These are phyloP conservation scores for Melanotaenia duboulayi DNA, from an alignment of 2,113 vertebrate genomes.

Conservation along the genomic window DNA sequence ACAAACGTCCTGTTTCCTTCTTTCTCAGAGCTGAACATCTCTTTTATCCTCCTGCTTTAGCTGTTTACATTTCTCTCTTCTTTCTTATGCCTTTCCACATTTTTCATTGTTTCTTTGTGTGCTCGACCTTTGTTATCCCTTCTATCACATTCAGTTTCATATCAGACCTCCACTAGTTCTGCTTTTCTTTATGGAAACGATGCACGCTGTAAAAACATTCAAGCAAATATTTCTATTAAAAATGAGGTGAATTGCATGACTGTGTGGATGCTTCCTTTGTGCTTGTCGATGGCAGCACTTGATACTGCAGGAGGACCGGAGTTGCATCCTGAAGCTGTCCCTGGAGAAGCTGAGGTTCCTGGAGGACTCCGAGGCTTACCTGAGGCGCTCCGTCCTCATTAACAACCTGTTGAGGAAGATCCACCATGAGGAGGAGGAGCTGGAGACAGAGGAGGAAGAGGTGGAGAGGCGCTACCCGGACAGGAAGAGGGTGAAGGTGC, in stretches of 20 bases:
- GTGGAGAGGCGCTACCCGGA: constrained; percentile 75
- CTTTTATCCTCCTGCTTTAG: neutral
- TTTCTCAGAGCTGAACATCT: neutral
- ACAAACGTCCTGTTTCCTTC: constrained; percentile 43
- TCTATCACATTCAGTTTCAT: too few species aligned
- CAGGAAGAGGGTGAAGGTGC: constrained; percentile 93
- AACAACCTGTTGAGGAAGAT: constrained; percentile 99
- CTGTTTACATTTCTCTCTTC: neutral
- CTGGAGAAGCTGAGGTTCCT: constrained; percentile 98
- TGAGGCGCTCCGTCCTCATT: constrained; percentile 97
- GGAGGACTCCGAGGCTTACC: constrained; percentile 94
- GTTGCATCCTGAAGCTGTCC: constrained; percentile 95
- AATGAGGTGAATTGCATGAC: too few species aligned
- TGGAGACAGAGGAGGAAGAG: constrained; percentile 81
- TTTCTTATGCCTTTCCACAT: neutral
- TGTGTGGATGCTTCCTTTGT: neutral
- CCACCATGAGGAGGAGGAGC: constrained; percentile 90
- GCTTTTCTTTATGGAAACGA: too few species aligned
- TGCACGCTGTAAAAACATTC: too few species aligned
- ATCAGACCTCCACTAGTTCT: too few species aligned
- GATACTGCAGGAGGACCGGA: constrained; percentile 94
- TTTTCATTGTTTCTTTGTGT: too few species aligned
- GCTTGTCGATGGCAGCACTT: constrained; percentile 85
- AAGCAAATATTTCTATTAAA: too few species aligned
- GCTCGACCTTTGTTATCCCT: too few species aligned